A percentile compares a stretch with the other conserved stretches of the same genome.
Conservation (phyloP, 2,888 invertebrate genomes). For the Choreutis nemorana region DNA sequence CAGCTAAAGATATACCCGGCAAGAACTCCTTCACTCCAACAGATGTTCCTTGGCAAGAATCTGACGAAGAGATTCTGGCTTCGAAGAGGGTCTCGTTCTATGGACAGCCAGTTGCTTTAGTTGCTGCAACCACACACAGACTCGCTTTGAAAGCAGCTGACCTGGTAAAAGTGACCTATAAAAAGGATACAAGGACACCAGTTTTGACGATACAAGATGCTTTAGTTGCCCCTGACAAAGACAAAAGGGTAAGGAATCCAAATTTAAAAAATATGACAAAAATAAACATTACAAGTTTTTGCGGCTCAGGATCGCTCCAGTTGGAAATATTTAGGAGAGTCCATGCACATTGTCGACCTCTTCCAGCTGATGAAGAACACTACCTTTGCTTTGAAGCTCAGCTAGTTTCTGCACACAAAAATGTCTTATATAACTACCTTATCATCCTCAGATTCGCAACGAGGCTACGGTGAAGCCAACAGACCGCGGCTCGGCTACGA, state of each 20-base stretch:
- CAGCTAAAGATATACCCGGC: slow-evolving; percentile 76
- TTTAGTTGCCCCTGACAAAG: slow-evolving; percentile 45
- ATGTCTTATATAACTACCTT: background rate
- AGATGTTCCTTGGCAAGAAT: slow-evolving; percentile 32
- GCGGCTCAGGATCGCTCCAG: too few species aligned
- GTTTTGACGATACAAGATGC: slow-evolving; percentile 57
- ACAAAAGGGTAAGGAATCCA: slow-evolving; percentile 33
- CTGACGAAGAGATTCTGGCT: slow-evolving; percentile 60
- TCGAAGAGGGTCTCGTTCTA: slow-evolving; percentile 66
- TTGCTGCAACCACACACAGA: slow-evolving; percentile 70
- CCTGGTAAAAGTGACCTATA: slow-evolving; percentile 63
- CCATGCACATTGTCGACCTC: too few species aligned
- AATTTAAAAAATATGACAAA: too few species aligned
- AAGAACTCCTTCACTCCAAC: slow-evolving; percentile 65
- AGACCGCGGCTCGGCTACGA: slow-evolving; percentile 38
- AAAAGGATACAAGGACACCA: slow-evolving; percentile 39
- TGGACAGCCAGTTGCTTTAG: slow-evolving; percentile 78
- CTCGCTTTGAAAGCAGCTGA: slow-evolving; percentile 35
- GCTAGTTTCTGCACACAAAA: background rate
- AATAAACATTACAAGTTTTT: too few species aligned
- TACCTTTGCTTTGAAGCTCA: too few species aligned
- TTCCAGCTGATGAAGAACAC: too few species aligned
- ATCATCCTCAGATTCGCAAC: slow-evolving; percentile 29
- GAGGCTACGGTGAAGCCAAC: slow-evolving; percentile 31
- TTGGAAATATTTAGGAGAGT: too few species aligned